Evolutionary conservation across 2,888 invertebrate species (phyloP), one percentile per base, ranked within the genome.

Genomic region (Cosmopolites sordidus): DNA sequence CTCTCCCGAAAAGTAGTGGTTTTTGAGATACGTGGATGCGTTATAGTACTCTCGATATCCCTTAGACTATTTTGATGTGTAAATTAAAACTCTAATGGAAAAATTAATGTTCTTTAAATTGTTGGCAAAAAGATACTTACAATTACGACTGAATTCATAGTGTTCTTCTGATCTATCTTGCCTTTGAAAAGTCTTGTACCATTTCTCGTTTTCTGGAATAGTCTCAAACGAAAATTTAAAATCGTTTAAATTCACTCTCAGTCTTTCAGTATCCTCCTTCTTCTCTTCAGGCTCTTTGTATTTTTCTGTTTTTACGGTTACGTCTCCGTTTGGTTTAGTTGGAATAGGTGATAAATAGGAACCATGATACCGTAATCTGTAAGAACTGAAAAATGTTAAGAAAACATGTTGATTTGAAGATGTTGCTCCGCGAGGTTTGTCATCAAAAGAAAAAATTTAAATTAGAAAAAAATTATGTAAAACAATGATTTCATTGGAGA

Each of bases 131-230:
- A 9, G n/a, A 68, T 76, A 79, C 62, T 76, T 74, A 59, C 81
- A 78, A 49, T 73, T 67, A 59, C 76, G 76, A 59, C 75, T 75
- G 56, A 83, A 81, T 61, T 76, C 80, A 63, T 82, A 80, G 54
- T 78, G 76, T 58, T 86, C 82, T 58, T 83, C 81, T 12, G 86
- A 84, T 43, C 80, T 79, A 66, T 90, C 89, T 67, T 89, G 88
- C 1, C 91, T 78, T 59, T 80, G 79, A 67, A 89, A 91, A 1
- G 89, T 85, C 58, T 83, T 80, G 68, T 83, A 89, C 91, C 91
- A 91, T 0, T 87, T 81, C 67, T 89, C 89, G 16, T 82, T 81
- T 29, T 74, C 76, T 1, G 90, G 90, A 52, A 87, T 77, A 12
- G 79, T 79, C 72, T 91, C 90, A 69, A 91, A 91, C 0, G 86